Conservation (phyloP, 2,888 invertebrate species). For the Lathronympha strigana region DNA sequence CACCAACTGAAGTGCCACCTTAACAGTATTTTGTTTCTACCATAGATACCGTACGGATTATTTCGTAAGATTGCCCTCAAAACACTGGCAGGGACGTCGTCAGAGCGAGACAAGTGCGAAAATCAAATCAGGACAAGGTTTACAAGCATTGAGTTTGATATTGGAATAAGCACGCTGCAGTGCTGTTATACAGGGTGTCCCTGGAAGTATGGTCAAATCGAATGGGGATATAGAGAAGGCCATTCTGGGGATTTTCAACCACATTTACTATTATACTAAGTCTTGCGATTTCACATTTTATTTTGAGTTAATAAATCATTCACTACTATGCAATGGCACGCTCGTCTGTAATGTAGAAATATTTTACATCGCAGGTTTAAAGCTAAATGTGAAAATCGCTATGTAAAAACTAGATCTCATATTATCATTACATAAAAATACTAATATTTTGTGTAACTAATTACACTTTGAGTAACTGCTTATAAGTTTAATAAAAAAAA, state of each 20-base stretch:
- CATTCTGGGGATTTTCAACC: slow-evolving; percentile 15
- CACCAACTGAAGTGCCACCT: no score
- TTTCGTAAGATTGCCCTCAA: slow-evolving; percentile 53
- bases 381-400: no score
- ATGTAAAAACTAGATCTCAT: no score
- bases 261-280: slow-evolving; percentile 13
- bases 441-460: no score
- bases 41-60: slow-evolving; percentile 55
- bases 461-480: no score
- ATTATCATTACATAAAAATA: no score
- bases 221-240: background rate
- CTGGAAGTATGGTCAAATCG: slow-evolving; percentile 8
- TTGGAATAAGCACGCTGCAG: slow-evolving; percentile 11
- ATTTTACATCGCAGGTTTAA: no score
- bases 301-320: background rate
- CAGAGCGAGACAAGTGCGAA: slow-evolving; percentile 51
- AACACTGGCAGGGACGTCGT: slow-evolving; percentile 47
- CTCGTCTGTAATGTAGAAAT: no score
- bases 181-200: slow-evolving; percentile 11
- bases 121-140: slow-evolving; percentile 58
- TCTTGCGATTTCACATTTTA: background rate
- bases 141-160: slow-evolving; percentile 1
- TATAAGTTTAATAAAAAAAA: no score
- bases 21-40: background rate
- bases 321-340: no score